A percentile compares a stretch with the other conserved stretches of the same genome.
Conservation (phyloP, 2,888 invertebrate species). For the Dicycla oo region DNA sequence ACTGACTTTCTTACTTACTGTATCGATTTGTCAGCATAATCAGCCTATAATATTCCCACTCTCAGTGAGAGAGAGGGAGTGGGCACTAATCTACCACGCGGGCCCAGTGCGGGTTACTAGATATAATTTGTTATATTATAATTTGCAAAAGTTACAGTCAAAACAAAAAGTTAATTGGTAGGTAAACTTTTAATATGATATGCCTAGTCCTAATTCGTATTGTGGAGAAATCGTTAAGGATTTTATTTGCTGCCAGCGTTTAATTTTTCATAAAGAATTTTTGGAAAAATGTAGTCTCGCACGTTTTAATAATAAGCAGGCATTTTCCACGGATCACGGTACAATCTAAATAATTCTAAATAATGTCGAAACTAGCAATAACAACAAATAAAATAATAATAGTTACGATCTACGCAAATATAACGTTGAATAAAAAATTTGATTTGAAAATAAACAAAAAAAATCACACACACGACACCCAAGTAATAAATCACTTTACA, state of each 20-base stretch:
- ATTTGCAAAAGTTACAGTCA: not conserved
- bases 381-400: slow-evolving; percentile 71
- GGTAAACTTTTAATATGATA: not conserved
- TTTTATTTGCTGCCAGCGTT: not conserved
- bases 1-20: not conserved
- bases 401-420: slow-evolving; percentile 67
- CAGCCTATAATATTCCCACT: no score
- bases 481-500: slow-evolving; percentile 38
- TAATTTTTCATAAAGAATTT: not conserved
- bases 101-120: no score
- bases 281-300: slow-evolving; percentile 29
- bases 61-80: no score
- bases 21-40: no score
- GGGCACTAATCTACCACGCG: no score
- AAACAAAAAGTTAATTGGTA: not conserved
- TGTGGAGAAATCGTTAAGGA: not conserved
- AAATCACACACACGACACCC: slow-evolving; percentile 68
- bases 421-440: slow-evolving; percentile 76
- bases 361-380: slow-evolving; percentile 60
- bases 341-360: slow-evolving; percentile 59
- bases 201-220: not conserved
- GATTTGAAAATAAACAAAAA: slow-evolving; percentile 66
- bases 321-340: slow-evolving; percentile 26
- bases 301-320: slow-evolving; percentile 16
- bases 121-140: no score